A percentile compares a stretch with the other conserved stretches of the same genome.
Conservation (phyloP, 2,113 vertebrate species). For the Gorilla gorilla region DNA sequence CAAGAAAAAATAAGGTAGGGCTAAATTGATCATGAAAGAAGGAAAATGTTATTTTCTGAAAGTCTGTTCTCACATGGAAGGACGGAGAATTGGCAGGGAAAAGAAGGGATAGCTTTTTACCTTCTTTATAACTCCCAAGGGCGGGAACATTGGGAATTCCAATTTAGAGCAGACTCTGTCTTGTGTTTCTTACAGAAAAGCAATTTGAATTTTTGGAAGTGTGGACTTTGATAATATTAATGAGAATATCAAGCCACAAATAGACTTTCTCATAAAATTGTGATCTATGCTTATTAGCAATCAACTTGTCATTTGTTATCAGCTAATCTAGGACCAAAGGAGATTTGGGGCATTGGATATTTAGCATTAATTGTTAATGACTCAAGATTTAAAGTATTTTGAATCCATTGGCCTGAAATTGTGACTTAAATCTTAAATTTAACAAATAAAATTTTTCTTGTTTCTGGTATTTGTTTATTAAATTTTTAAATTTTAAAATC, state of each 20-base stretch:
- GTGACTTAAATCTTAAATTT: slow-evolving; percentile 7
- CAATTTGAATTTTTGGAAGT: slow-evolving; percentile 9
- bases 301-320: background rate
- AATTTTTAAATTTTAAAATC: slow-evolving; percentile 35
- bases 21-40: background rate
- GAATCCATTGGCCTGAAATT: background rate
- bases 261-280: background rate
- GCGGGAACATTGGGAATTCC: background rate
- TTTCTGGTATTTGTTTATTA: background rate
- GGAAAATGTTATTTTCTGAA: background rate
- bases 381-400: background rate
- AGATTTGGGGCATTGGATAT: background rate
- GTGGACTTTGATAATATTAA: background rate
- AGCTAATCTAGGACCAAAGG: background rate
- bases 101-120: background rate
- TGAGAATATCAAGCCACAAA: slow-evolving; percentile 6
- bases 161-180: background rate
- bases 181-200: background rate
- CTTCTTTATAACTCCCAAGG: background rate
- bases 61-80: background rate
- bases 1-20: background rate
- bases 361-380: slow-evolving; percentile 31
- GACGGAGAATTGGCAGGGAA: background rate
- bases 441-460: background rate
- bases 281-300: background rate